phyloP scores from a whole-genome alignment of 2,113 vertebrate species.

The Coregonus clupeaformis region DNA sequence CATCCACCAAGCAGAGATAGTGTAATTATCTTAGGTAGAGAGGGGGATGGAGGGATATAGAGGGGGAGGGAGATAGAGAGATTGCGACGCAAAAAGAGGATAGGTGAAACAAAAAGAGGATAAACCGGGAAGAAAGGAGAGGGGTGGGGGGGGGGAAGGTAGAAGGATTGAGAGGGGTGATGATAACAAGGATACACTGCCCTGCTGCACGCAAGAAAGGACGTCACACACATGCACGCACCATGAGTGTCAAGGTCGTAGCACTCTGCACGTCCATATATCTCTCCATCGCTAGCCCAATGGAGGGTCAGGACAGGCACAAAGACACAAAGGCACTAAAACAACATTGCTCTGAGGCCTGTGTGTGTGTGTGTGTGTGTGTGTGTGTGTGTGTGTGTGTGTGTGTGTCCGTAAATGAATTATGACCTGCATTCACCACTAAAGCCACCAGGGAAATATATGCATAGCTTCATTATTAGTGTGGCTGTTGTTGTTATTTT shows the following conservation, averaged over 20 bases:
- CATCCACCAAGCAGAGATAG: neutral
- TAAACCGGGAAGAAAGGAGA: neutral
- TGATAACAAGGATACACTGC: constrained; percentile 7
- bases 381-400: constrained; percentile 1
- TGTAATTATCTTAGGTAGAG: neutral
- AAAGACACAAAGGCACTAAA: constrained; percentile 42
- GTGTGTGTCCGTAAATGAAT: constrained; percentile 47
- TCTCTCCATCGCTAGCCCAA: constrained; percentile 47
- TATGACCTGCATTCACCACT: constrained; percentile 58
- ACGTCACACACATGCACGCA: constrained; percentile 16
- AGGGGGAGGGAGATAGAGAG: neutral
- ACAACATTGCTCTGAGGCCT: constrained; percentile 8
- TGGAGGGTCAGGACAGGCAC: constrained; percentile 36
- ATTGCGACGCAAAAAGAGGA: neutral
- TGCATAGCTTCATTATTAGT: constrained; percentile 53
- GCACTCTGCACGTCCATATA: constrained; percentile 51
- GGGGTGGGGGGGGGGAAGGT: neutral
- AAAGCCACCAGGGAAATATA: constrained; percentile 55
- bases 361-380: constrained; percentile 20
- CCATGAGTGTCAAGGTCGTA: constrained; percentile 60
- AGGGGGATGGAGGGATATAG: neutral
- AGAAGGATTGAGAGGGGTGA: neutral
- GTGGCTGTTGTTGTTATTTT: too few species aligned
- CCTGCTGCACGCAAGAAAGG: constrained; percentile 6
- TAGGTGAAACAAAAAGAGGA: neutral